A percentile compares a stretch with the other conserved stretches of the same genome.
Conservation (phyloP, 2,113 vertebrate species). For the Chamaetylas fuelleborni region DNA sequence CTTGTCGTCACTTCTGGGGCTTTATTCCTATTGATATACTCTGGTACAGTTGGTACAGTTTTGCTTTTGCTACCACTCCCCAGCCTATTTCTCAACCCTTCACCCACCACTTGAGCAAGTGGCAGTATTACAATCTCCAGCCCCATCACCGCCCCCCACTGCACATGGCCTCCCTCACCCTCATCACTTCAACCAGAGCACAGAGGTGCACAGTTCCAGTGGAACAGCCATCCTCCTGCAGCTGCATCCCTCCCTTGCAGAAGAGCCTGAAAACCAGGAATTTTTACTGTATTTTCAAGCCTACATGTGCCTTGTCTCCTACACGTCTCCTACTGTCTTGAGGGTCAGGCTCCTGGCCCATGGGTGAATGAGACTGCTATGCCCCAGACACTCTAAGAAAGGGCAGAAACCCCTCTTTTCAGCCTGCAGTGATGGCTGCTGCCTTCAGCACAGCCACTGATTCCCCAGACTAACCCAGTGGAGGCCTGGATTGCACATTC, state of each 20-base stretch:
- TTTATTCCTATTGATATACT: background rate
- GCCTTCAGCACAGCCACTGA: background rate
- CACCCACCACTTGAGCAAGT: background rate
- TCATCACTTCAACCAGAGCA: background rate
- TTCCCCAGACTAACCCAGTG: background rate
- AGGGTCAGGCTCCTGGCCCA: background rate
- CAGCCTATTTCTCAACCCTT: background rate
- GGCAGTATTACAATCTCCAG: background rate
- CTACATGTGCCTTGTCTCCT: background rate
- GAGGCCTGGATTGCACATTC: background rate
- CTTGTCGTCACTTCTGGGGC: background rate
- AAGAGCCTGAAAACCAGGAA: background rate
- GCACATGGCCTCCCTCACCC: background rate
- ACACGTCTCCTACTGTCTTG: background rate
- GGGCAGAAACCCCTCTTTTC: background rate
- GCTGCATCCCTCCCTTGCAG: background rate
- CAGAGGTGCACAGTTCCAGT: background rate
- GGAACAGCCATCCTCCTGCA: background rate
- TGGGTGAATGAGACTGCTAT: background rate
- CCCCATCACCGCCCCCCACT: background rate
- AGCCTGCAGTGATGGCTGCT: rapidly evolving
- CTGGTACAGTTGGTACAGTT: background rate
- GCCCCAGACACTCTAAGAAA: background rate
- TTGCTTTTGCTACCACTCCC: background rate
- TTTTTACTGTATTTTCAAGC: background rate